These are phyloP conservation scores for Galerucella nymphaeae DNA, from an alignment of 2,888 invertebrate genomes.

Conservation along the genomic window DNA sequence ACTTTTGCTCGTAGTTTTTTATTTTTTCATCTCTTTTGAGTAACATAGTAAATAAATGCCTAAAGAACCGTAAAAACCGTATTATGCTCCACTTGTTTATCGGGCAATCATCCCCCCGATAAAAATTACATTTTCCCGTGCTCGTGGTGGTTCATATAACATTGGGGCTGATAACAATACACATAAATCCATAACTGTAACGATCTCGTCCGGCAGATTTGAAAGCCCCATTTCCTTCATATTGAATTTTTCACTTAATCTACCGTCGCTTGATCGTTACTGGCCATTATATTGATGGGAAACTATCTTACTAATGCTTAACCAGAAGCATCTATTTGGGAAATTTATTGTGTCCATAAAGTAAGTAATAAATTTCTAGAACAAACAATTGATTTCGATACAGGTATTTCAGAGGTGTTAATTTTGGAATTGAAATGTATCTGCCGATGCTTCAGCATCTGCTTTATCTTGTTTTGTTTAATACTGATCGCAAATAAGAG, in stretches of 20 bases:
- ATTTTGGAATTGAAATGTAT: not conserved
- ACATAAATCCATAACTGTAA: slow-evolving; percentile 60
- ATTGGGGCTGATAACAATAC: slow-evolving; percentile 53
- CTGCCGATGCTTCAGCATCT: not conserved
- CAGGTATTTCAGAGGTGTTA: not conserved
- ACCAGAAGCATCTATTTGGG: not conserved
- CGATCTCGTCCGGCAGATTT: slow-evolving; percentile 59
- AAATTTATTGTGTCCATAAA: slow-evolving; percentile 1
- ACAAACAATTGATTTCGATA: not conserved
- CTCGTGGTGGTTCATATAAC: not conserved
- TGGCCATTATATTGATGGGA: slow-evolving; percentile 12
- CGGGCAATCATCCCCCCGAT: slow-evolving; percentile 38
- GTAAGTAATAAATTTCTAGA: not conserved
- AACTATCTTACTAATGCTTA: not conserved
- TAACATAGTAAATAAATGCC: not conserved
- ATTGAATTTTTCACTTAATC: slow-evolving; percentile 57
- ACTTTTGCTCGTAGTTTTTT: too few relatives aligned
- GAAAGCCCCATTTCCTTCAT: slow-evolving; percentile 55
- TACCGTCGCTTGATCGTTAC: slow-evolving; percentile 30
- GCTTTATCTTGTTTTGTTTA: too few relatives aligned
- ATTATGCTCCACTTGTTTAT: not conserved
- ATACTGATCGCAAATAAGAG: too few relatives aligned
- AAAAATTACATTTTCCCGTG: slow-evolving; percentile 52
- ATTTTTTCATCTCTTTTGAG: too few relatives aligned
- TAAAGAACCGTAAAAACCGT: not conserved